Evolutionary conservation across 2,888 invertebrate species (phyloP).

Genomic region (Temnothorax unifasciatus): DNA sequence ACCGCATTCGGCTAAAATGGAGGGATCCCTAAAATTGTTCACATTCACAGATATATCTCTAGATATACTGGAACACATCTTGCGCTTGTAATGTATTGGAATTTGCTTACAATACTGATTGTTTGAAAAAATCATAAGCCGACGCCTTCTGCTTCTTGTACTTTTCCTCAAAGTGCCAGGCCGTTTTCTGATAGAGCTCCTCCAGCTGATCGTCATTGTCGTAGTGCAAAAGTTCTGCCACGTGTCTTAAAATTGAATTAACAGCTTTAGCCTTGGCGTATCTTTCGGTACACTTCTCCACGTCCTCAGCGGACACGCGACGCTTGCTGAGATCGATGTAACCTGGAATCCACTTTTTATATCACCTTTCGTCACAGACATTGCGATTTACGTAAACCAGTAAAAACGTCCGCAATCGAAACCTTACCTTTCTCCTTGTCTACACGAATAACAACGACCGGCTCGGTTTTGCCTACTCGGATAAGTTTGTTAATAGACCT

Average conservation of each 20-base stretch:
- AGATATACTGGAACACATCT: background rate
- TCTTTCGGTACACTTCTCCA: slow-evolving; percentile 99
- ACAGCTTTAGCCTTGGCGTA: slow-evolving; percentile 99
- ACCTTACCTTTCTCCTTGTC: slow-evolving; percentile 99
- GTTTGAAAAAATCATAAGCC: slow-evolving; percentile 99
- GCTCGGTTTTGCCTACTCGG: slow-evolving; percentile 99
- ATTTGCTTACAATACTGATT: slow-evolving; percentile 95
- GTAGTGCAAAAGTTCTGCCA: slow-evolving; percentile 97
- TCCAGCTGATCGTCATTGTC: slow-evolving; percentile 97
- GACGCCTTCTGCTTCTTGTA: slow-evolving; percentile 97
- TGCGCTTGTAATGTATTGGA: background rate
- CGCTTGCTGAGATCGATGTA: slow-evolving; percentile 99
- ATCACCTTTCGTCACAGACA: slow-evolving; percentile 17
- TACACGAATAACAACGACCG: slow-evolving; percentile 99
- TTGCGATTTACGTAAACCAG: background rate
- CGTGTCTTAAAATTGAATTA: slow-evolving; percentile 98
- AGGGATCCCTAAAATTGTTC: slow-evolving; percentile 92
- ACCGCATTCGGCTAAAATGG: slow-evolving; percentile 97
- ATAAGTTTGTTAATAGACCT: slow-evolving; percentile 99
- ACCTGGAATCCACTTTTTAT: slow-evolving; percentile 87
- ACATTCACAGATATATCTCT: background rate
- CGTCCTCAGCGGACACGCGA: slow-evolving; percentile 99
- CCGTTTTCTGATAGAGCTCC: slow-evolving; percentile 97
- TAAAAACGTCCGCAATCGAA: background rate
- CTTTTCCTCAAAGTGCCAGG: slow-evolving; percentile 99